These are phyloP conservation scores for Galerucella pusilla DNA, from an alignment of 2,888 invertebrate genomes.

Conservation along the genomic window DNA sequence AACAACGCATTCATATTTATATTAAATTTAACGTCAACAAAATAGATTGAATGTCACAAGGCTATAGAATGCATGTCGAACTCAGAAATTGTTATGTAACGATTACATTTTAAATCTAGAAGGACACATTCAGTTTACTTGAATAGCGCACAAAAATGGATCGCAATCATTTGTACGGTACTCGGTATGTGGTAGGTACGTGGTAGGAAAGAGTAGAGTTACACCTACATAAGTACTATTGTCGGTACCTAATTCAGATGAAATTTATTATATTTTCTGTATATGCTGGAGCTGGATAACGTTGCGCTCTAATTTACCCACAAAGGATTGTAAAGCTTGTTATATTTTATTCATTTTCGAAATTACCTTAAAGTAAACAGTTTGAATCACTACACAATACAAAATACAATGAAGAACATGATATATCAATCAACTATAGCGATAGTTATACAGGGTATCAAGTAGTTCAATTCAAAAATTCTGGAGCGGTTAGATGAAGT, in stretches of 20 bases:
- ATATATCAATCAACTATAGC: too few species aligned
- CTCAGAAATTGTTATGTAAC: conserved; percentile 17
- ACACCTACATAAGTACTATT: background rate
- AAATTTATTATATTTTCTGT: too few species aligned
- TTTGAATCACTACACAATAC: too few species aligned
- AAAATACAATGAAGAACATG: too few species aligned
- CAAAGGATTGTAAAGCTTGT: too few species aligned
- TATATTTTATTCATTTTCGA: too few species aligned
- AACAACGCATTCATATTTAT: conserved; percentile 8
- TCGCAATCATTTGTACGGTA: conserved; percentile 23
- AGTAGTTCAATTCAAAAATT: too few species aligned
- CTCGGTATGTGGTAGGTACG: background rate
- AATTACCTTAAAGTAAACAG: too few species aligned
- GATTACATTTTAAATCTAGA: background rate
- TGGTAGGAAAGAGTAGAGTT: background rate
- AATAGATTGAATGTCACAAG: conserved; percentile 16
- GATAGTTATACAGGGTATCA: too few species aligned
- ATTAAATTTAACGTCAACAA: background rate
- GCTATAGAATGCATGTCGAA: conserved; percentile 16
- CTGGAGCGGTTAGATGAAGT: too few species aligned
- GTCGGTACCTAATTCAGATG: background rate
- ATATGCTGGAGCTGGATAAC: too few species aligned
- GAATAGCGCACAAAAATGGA: conserved; percentile 16
- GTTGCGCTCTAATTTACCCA: too few species aligned
- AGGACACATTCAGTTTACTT: conserved; percentile 13